Evolutionary conservation across 2,113 vertebrate species (phyloP).

Genomic region (Pungitius pungitius): DNA sequence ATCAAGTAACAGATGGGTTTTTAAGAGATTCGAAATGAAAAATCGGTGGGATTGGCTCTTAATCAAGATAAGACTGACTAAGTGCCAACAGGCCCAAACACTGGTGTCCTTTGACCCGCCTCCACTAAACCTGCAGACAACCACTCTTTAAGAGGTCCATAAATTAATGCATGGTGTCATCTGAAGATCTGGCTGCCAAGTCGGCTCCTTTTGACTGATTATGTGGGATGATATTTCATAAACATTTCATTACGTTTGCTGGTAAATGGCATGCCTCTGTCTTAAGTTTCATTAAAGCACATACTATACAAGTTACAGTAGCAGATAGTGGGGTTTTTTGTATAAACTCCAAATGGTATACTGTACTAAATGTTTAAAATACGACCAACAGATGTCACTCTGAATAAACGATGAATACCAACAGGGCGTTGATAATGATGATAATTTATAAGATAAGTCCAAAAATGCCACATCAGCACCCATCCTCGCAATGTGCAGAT

Average conservation of each 20-base stretch:
- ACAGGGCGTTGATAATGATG: conserved; percentile 4
- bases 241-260: not conserved
- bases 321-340: not conserved
- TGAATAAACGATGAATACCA: conserved; percentile 2
- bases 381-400: conserved; percentile 54
- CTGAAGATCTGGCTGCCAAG: conserved; percentile 8
- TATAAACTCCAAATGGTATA: not conserved
- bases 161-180: not conserved
- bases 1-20: conserved; percentile 23
- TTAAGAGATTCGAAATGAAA: conserved; percentile 24
- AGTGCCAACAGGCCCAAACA: conserved; percentile 19
- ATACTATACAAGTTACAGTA: not conserved
- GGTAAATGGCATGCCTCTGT: not conserved
- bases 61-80: conserved; percentile 38
- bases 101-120: conserved; percentile 9
- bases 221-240: not conserved
- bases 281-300: not conserved
- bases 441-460: no score
- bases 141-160: not conserved
- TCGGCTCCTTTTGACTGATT: conserved; percentile 1
- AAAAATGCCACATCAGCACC: not conserved
- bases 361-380: not conserved
- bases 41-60: conserved; percentile 35
- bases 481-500: rapidly evolving
- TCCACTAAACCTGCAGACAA: not conserved